Evolutionary conservation across 2,797 vertebrate species (phyloP).

Genomic region (Chanos chanos): DNA sequence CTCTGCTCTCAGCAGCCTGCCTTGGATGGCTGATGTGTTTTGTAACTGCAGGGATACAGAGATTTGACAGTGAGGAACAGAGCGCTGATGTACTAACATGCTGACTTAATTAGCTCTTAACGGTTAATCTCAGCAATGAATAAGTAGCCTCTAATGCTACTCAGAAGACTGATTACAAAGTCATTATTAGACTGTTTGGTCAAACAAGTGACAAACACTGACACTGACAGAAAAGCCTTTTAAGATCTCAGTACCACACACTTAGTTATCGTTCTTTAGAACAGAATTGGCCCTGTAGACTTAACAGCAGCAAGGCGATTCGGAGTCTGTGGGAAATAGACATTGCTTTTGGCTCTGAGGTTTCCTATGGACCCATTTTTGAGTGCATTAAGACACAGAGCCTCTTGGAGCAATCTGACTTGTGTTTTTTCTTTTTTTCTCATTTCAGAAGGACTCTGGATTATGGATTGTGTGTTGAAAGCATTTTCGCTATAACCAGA

Average conservation of each 20-base stretch:
- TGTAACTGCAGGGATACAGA: background rate
- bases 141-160: background rate
- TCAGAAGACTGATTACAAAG: background rate
- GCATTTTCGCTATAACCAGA: too few species aligned
- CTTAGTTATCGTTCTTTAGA: background rate
- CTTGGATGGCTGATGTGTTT: background rate
- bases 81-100: too few species aligned
- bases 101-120: too few species aligned
- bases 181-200: constrained; percentile 3
- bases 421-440: too few species aligned
- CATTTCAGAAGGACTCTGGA: background rate
- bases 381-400: too few species aligned
- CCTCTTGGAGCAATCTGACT: too few species aligned
- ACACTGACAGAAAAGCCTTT: background rate
- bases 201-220: background rate
- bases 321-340: background rate
- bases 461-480: background rate
- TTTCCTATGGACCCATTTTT: background rate
- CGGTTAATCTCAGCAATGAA: background rate
- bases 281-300: background rate
- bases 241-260: background rate
- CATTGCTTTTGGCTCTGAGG: background rate
- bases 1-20: background rate
- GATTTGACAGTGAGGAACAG: too few species aligned
- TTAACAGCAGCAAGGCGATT: background rate